Conservation (phyloP, 2,113 vertebrate species). For the Litocranius walleri region DNA sequence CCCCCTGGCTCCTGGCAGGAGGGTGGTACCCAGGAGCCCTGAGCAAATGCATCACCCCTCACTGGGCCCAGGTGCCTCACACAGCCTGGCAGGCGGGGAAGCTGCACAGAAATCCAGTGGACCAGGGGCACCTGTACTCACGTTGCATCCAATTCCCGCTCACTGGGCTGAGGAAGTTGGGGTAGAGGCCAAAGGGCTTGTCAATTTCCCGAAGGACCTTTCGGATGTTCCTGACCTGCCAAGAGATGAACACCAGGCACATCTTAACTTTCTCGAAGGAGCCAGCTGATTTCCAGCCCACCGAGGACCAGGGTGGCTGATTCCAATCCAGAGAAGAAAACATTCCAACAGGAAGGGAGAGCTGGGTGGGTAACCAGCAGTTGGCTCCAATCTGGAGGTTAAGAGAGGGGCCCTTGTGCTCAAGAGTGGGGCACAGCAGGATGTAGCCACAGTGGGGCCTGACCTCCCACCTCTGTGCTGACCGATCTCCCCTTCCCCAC, state of each 20-base stretch:
- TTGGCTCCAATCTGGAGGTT: neutral
- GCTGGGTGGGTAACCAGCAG: rapidly evolving
- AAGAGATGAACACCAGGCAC: constrained; percentile 6
- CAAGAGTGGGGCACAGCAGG: rapidly evolving
- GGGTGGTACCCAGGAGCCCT: rapidly evolving
- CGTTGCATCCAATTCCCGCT: constrained; percentile 98
- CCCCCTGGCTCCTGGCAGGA: neutral
- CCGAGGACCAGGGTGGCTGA: neutral
- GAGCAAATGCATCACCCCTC: rapidly evolving
- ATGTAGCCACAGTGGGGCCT: neutral
- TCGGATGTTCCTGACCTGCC: constrained; percentile 94
- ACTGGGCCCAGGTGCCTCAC: neutral
- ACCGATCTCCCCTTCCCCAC: rapidly evolving
- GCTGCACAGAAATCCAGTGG: rapidly evolving
- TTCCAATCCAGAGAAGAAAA: neutral
- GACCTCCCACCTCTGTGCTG: neutral
- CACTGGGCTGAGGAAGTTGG: constrained; percentile 97
- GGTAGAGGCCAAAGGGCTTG: constrained; percentile 97
- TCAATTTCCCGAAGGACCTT: constrained; percentile 93
- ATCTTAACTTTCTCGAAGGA: neutral
- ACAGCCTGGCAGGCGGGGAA: rapidly evolving
- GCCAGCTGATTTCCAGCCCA: neutral
- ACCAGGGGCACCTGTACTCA: constrained; percentile 78
- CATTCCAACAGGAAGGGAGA: rapidly evolving
- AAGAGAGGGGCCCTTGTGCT: neutral